phyloP scores from a whole-genome alignment of 2,888 invertebrate genomes.

The Lysandra coridon region DNA sequence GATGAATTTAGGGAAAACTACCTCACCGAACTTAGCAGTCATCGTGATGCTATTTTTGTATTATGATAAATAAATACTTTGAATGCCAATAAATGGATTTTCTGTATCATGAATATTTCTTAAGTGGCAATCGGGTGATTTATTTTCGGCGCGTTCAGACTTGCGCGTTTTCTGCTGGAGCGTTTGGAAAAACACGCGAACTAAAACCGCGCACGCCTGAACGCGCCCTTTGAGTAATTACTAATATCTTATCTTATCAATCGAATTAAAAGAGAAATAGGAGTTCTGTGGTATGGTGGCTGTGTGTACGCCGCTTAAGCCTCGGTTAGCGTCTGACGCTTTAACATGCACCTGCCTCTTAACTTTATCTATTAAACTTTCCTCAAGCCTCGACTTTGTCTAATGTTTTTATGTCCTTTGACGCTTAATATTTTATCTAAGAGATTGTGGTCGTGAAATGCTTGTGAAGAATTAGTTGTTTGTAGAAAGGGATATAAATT shows the following conservation, averaged over 20 bases:
- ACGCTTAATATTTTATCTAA: conserved; percentile 79
- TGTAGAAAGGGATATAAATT: neutral
- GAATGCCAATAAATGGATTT: too few species aligned
- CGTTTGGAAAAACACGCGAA: too few species aligned
- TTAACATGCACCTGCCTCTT: conserved; percentile 3
- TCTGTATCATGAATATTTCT: too few species aligned
- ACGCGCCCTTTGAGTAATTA: neutral
- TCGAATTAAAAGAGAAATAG: neutral
- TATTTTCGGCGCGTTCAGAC: too few species aligned
- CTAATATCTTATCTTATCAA: too few species aligned
- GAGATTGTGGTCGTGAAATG: neutral
- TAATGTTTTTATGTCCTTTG: conserved; percentile 83
- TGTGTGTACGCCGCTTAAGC: neutral
- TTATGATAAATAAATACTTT: too few species aligned
- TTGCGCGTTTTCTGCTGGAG: too few species aligned
- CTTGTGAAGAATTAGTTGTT: neutral
- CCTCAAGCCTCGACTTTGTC: conserved; percentile 17
- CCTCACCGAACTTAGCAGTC: too few species aligned
- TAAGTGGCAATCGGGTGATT: too few species aligned
- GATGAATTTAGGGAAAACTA: too few species aligned
- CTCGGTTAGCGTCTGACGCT: conserved; percentile 1
- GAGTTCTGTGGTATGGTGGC: neutral
- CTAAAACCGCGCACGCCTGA: too few species aligned
- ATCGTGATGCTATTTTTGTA: too few species aligned
- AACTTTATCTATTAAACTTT: conserved; percentile 19